A percentile compares a stretch with the other conserved stretches of the same genome.
Conservation (phyloP, 2,797 vertebrate species). For the Hipposideros larvatus region DNA sequence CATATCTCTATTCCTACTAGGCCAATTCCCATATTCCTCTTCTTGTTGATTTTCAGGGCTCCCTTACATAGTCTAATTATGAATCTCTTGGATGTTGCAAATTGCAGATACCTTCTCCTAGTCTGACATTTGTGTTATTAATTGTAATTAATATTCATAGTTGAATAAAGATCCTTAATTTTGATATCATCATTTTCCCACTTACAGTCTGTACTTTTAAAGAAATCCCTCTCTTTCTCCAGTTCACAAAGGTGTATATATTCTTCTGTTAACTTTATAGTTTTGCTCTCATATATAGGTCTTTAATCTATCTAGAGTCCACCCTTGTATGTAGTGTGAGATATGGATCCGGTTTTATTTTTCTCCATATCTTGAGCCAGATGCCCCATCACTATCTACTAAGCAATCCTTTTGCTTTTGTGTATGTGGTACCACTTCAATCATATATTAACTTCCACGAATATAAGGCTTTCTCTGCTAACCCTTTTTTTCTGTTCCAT, state of each 20-base stretch:
- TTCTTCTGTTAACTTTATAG: background rate
- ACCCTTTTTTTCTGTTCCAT: background rate
- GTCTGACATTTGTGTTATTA: background rate
- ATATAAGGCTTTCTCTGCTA: background rate
- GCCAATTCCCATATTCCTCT: background rate
- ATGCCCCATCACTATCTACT: background rate
- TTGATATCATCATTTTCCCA: background rate
- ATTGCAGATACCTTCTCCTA: background rate
- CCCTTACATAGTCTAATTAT: slow-evolving; percentile 1
- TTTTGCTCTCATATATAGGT: background rate
- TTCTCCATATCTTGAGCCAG: background rate
- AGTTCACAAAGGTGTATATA: background rate
- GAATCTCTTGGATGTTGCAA: background rate
- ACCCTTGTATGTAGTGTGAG: background rate
- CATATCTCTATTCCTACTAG: background rate
- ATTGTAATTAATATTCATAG: slow-evolving; percentile 11
- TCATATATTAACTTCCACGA: background rate
- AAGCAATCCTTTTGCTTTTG: background rate
- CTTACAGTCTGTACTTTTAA: background rate
- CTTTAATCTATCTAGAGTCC: background rate
- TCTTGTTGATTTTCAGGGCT: background rate
- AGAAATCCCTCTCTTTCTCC: background rate
- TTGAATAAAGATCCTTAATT: slow-evolving; percentile 7
- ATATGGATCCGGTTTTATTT: background rate
- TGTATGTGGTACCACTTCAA: background rate